These are phyloP conservation scores for Gymnarchus niloticus DNA, from an alignment of 2,113 vertebrate genomes.

Conservation along the genomic window DNA sequence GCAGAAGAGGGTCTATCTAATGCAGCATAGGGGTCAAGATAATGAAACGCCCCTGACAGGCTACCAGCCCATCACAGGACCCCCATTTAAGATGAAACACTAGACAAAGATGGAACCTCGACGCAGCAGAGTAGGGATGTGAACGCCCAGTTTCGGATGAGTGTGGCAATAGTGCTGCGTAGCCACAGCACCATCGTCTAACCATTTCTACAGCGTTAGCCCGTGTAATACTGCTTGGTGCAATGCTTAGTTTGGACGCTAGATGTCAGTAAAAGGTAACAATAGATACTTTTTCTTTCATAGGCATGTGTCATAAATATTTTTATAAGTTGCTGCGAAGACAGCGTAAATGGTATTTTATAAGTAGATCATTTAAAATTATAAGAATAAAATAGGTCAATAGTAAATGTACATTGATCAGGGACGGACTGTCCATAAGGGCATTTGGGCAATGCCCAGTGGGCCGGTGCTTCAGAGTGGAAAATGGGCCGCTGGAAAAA, in stretches of 20 bases:
- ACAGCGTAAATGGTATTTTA: not conserved
- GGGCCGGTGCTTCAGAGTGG: too few relatives aligned
- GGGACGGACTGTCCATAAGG: too few relatives aligned
- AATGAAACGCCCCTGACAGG: not conserved
- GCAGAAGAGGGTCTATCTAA: not conserved
- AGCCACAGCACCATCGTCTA: not conserved
- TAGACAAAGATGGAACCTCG: too few relatives aligned
- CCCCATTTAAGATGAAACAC: not conserved
- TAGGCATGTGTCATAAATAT: not conserved
- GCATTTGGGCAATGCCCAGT: too few relatives aligned
- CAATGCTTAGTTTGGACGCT: not conserved
- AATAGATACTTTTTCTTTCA: not conserved
- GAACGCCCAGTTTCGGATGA: not conserved
- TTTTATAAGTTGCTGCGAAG: not conserved
- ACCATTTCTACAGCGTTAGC: not conserved
- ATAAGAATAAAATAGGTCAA: too few relatives aligned
- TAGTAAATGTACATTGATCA: too few relatives aligned
- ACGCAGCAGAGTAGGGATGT: not conserved
- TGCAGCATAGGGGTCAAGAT: not conserved
- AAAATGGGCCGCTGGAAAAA: too few relatives aligned
- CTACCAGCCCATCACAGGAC: not conserved
- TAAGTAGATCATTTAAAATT: not conserved
- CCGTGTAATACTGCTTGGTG: not conserved
- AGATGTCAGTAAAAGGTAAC: not conserved
- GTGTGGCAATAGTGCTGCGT: not conserved